Evolutionary conservation across 2,113 vertebrate genomes (phyloP).

Genomic region (Rhombomys opimus): DNA sequence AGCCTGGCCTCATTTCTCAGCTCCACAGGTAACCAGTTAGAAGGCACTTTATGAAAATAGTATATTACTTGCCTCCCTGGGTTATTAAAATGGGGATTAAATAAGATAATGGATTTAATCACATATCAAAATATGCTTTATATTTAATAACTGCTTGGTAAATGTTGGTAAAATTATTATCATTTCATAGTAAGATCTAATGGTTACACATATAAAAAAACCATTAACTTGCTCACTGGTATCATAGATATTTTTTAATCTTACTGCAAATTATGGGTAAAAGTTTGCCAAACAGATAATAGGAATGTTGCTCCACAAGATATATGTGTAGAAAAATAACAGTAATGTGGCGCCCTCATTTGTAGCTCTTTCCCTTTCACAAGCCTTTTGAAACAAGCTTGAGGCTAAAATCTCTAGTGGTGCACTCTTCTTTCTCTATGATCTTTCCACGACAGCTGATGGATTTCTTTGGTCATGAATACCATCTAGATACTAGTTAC

Average conservation of each 20-base stretch:
- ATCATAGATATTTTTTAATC: neutral
- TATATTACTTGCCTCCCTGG: neutral
- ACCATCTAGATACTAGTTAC: neutral
- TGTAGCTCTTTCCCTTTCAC: neutral
- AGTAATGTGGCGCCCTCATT: neutral
- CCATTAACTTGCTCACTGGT: neutral
- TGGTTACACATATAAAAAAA: neutral
- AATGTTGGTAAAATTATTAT: slow-evolving; percentile 47
- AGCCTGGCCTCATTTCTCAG: neutral
- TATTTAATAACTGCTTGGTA: slow-evolving; percentile 35
- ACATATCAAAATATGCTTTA: neutral
- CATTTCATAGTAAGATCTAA: neutral
- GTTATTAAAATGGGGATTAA: neutral
- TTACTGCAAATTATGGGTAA: neutral
- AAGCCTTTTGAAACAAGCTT: neutral
- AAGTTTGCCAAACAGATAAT: neutral
- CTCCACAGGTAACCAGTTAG: neutral
- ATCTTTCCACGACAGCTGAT: neutral
- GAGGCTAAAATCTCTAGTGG: neutral
- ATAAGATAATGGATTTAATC: slow-evolving; percentile 13
- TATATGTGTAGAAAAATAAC: neutral
- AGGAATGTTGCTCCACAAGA: neutral
- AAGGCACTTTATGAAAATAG: slow-evolving; percentile 23
- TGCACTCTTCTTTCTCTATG: neutral
- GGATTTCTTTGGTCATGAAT: slow-evolving; percentile 22